A percentile compares a stretch with the other conserved stretches of the same genome.
Evolutionary conservation across 2,888 invertebrate genomes (phyloP).

Genomic region (Onthophagus sagittarius): DNA sequence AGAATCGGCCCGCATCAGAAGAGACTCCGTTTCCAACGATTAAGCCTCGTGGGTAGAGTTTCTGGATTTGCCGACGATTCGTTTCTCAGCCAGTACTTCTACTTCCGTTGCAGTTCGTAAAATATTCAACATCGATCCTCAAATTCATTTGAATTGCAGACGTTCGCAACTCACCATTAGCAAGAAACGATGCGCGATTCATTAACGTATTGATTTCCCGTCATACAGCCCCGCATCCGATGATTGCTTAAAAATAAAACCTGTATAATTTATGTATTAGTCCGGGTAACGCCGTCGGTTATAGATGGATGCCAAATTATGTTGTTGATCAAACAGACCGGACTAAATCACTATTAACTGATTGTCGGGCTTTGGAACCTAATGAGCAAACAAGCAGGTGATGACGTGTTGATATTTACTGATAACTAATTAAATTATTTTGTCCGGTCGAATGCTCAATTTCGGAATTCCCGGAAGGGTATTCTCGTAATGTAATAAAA

Average conservation of each 20-base stretch:
- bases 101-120: not conserved
- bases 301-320: not conserved
- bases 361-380: not conserved
- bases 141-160: not conserved
- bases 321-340: not conserved
- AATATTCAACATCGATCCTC: not conserved
- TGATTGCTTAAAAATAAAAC: not conserved
- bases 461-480: not conserved
- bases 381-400: not conserved
- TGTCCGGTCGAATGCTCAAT: not conserved
- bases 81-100: not conserved
- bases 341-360: not conserved
- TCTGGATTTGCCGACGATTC: not conserved
- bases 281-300: not conserved
- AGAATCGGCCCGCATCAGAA: not conserved
- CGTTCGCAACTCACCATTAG: not conserved
- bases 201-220: not conserved
- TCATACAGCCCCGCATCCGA: not conserved
- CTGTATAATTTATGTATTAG: not conserved
- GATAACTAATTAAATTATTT: not conserved
- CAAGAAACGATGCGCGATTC: not conserved
- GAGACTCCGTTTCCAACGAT: not conserved
- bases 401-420: not conserved
- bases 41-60: not conserved
- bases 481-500: not conserved